phyloP scores from a whole-genome alignment of 2,113 vertebrate species.

The Myrmophylax atrothorax region DNA sequence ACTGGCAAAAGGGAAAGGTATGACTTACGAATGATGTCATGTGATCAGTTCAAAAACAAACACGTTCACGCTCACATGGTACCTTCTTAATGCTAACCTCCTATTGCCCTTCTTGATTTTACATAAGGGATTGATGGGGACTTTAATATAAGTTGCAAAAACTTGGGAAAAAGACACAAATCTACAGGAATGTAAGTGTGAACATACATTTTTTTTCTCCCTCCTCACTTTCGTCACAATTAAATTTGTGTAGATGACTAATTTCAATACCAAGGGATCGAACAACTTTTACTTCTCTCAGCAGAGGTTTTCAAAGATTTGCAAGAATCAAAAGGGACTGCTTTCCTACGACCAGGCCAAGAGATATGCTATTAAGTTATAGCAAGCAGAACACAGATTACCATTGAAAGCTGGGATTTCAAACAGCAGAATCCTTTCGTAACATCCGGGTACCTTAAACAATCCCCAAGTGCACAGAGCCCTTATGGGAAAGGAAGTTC shows the following conservation, averaged over 20 bases:
- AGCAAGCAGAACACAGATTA: not conserved
- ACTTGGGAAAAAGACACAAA: not conserved
- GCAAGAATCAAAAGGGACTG: not conserved
- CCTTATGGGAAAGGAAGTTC: not conserved
- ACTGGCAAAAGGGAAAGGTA: not conserved
- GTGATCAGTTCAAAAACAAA: not conserved
- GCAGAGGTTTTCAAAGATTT: not conserved
- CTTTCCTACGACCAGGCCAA: not conserved
- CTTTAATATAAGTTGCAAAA: not conserved
- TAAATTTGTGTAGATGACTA: not conserved
- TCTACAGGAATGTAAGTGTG: not conserved
- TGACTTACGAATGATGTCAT: not conserved
- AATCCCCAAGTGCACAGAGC: not conserved
- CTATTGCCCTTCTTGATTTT: not conserved
- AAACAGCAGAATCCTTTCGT: not conserved
- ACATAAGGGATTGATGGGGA: not conserved
- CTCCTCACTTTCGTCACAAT: not conserved
- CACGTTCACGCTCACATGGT: not conserved
- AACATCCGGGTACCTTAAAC: not conserved
- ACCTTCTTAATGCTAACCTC: not conserved
- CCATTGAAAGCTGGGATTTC: not conserved
- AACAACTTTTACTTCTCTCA: not conserved
- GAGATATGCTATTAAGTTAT: not conserved
- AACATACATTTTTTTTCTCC: not conserved
- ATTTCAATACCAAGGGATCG: not conserved